Base-by-base conservation (phyloP, 2,888 invertebrate species). In the Limnephilus lunatus region DNA sequence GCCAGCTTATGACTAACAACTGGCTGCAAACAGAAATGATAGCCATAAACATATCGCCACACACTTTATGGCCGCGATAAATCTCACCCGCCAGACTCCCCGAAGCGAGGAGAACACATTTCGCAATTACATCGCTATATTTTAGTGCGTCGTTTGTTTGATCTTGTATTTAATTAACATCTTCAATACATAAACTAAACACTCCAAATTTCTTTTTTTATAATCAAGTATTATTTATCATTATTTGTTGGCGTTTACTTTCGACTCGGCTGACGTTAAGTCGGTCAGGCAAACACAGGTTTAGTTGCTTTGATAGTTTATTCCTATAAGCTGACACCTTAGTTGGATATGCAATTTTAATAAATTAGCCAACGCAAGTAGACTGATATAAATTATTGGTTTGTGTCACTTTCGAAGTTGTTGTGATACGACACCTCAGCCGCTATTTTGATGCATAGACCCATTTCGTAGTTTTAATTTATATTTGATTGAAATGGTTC, bases 61-160 rank as follows among this genome's bases (percentile, higher is more conserved):
- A 39, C 90, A 31, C 92, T 92, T 92, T 92, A 92, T 92, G 90
- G 90, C 81, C 32, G 25, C 90, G 19, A 90, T 92, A 92, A 92
- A 92, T 92, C 92, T 90, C 81, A 31, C 85, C 92, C 15, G 85
- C 30, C 48, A 32, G 68, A 68, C 88, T 88, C 88, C 88, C 88
- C 88, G 88, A 88, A 88, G 88, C 88, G 88, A 15, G 32, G 88
- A 82, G 89, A 91, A 89, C 89, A 89, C 91, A 89, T 89, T 89
- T 89, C 82, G 91, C 91, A 91, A 91, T 91, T 91, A 91, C 89
- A 91, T 53, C 91, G 89, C 91, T 32, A 89, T 91, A 91, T 91
- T 90, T 90, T 81, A 90, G 90, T 53, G 90, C 32, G 90, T 32
- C 32, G 83, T 83, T 53, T 83, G 90, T 83, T 83, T 90, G 90